Conservation (phyloP, 2,888 invertebrate species). For the Lycaena phlaeas region DNA sequence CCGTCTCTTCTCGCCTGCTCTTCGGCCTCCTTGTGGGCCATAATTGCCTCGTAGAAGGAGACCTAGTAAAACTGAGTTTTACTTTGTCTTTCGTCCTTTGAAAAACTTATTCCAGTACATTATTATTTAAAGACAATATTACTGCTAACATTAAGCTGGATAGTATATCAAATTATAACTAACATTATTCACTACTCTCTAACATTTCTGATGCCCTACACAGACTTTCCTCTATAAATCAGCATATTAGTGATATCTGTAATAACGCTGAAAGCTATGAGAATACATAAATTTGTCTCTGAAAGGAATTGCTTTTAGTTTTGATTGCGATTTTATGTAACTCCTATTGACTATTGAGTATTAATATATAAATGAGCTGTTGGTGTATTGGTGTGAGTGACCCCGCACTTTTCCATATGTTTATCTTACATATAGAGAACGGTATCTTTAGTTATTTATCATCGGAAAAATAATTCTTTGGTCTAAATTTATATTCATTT, state of each 20-base stretch:
- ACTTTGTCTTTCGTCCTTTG: too few species aligned
- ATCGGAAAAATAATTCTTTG: too few species aligned
- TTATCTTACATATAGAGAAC: too few species aligned
- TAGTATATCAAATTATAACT: neutral
- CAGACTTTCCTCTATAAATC: constrained; percentile 8
- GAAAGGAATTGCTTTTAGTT: constrained; percentile 8
- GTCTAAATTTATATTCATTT: too few species aligned
- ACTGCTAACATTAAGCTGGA: neutral
- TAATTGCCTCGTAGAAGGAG: too few species aligned
- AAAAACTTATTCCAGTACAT: neutral
- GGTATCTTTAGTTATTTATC: too few species aligned
- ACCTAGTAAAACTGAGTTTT: too few species aligned
- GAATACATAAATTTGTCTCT: constrained; percentile 13
- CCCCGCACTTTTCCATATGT: too few species aligned
- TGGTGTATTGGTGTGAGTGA: too few species aligned
- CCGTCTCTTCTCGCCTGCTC: too few species aligned
- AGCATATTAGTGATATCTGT: constrained; percentile 11
- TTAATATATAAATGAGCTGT: constrained; percentile 1
- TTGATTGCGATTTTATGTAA: constrained; percentile 7
- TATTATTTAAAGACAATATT: neutral
- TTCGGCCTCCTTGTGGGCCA: too few species aligned
- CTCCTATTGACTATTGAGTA: constrained; percentile 3
- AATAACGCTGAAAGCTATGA: constrained; percentile 15
- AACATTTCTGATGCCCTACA: constrained; percentile 3
- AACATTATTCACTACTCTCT: neutral